Conservation (phyloP, 37 sponge, comb jelly and placozoan species). For the Axinella damicornis region DNA sequence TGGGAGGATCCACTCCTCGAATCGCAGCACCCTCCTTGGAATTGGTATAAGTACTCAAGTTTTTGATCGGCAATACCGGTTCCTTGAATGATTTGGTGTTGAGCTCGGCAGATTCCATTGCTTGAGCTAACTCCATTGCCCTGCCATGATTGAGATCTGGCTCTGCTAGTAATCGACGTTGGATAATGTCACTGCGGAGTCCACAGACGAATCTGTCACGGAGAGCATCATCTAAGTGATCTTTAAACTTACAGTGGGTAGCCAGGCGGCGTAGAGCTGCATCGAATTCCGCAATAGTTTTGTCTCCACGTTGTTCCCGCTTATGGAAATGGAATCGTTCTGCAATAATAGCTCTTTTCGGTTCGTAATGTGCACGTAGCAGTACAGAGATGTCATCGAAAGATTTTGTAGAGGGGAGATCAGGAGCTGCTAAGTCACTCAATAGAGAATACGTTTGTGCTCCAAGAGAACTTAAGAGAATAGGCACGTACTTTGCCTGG, state of each 20-base stretch:
- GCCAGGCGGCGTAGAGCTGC: conserved; percentile 6
- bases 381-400: background rate
- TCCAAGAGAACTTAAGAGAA: conserved; percentile 34
- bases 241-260: conserved; percentile 7
- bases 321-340: conserved; percentile 20
- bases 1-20: too few relatives aligned
- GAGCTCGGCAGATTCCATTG: background rate
- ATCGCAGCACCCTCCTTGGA: too few relatives aligned
- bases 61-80: too few relatives aligned
- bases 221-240: background rate
- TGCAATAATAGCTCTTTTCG: conserved; percentile 10
- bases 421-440: conserved; percentile 21
- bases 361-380: conserved; percentile 28
- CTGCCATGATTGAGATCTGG: background rate
- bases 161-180: background rate
- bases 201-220: conserved; percentile 16
- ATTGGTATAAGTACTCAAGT: too few relatives aligned
- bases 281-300: conserved; percentile 17
- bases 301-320: conserved; percentile 5
- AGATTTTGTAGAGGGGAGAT: background rate
- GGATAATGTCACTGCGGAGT: background rate
- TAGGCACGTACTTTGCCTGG: conserved; percentile 8
- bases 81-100: too few relatives aligned
- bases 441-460: conserved; percentile 14
- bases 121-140: background rate